phyloP scores from a whole-genome alignment of 1,140 invertebrate species.

The Drosophila neocordata region DNA sequence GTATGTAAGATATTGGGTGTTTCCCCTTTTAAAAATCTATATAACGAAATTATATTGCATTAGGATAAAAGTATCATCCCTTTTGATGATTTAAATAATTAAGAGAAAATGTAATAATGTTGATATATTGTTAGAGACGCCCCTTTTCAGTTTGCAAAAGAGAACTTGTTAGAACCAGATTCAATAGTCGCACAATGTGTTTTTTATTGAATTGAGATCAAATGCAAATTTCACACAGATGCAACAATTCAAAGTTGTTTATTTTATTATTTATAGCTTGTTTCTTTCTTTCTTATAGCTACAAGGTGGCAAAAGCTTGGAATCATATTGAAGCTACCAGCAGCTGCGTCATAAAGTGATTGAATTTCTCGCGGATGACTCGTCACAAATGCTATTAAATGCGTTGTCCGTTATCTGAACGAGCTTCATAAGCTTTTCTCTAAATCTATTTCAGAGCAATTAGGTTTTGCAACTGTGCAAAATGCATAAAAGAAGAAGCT shows the following conservation, averaged over 20 bases:
- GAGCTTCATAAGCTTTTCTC: no score
- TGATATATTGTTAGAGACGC: slow-evolving; percentile 10
- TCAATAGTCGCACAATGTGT: slow-evolving; percentile 42
- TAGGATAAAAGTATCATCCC: no score
- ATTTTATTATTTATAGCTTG: background rate
- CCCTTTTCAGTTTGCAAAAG: background rate
- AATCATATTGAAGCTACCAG: no score
- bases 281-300: background rate
- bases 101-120: background rate
- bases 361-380: background rate
- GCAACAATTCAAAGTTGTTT: slow-evolving; percentile 21
- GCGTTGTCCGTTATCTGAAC: background rate
- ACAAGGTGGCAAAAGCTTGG: no score
- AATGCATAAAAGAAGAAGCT: no score
- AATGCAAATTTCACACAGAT: slow-evolving; percentile 5
- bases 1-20: background rate
- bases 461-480: no score
- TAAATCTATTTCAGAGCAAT: no score
- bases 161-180: slow-evolving; percentile 40
- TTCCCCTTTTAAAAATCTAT: no score
- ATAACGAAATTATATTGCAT: no score
- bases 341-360: background rate
- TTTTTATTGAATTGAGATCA: slow-evolving; percentile 28
- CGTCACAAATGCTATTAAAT: background rate
- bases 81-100: no score